Evolutionary conservation across 2,888 invertebrate species (phyloP).

Genomic region (Protula sp.): DNA sequence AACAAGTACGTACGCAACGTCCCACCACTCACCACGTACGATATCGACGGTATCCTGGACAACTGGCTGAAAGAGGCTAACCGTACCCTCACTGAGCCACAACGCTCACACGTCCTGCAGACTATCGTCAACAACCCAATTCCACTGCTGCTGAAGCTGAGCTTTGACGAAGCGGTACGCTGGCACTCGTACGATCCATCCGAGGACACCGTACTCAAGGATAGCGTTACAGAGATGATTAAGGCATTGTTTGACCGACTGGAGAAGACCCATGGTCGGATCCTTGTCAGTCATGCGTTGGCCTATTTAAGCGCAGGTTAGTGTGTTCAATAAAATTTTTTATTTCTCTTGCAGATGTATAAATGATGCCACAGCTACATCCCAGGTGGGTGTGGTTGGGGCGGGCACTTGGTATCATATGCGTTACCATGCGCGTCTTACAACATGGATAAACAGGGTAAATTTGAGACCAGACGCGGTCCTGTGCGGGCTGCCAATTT

Average conservation of each 20-base stretch:
- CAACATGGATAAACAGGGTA: too few relatives aligned
- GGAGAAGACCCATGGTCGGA: constrained; percentile 36
- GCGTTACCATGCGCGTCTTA: too few relatives aligned
- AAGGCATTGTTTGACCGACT: constrained; percentile 21
- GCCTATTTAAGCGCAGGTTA: constrained; percentile 34
- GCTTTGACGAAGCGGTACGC: constrained; percentile 36
- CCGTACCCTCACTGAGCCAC: constrained; percentile 30
- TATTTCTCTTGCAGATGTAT: too few relatives aligned
- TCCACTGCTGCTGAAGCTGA: constrained; percentile 40
- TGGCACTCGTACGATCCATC: constrained; percentile 39
- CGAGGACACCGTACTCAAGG: constrained; percentile 25
- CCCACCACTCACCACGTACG: constrained; percentile 7
- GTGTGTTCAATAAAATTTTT: neutral
- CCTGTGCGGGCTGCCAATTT: too few relatives aligned
- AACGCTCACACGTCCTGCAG: constrained; percentile 25
- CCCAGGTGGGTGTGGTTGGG: too few relatives aligned
- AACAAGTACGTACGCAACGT: neutral
- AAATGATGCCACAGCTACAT: too few relatives aligned
- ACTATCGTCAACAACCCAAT: constrained; percentile 32
- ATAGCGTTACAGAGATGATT: constrained; percentile 19
- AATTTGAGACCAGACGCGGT: too few relatives aligned
- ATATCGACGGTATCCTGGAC: constrained; percentile 34
- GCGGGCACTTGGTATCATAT: too few relatives aligned
- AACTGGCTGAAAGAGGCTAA: constrained; percentile 30
- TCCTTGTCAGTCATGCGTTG: constrained; percentile 37